Base-by-base conservation (phyloP, 2,888 invertebrate genomes). In the Abrostola tripartita region DNA sequence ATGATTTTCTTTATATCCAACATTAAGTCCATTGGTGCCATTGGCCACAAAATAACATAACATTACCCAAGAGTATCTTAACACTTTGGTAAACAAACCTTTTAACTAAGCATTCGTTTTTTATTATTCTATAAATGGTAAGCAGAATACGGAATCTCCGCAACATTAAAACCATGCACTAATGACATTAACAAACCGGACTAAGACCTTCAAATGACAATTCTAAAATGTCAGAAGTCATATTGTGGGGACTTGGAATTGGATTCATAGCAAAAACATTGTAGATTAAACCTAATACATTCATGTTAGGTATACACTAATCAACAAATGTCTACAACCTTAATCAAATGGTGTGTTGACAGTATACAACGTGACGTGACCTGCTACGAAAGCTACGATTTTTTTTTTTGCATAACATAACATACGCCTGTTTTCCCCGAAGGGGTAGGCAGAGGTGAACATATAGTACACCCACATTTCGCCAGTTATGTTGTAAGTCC, bases 161-260 rank as follows among this genome's bases (percentile, higher is more conserved):
- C 5, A 56, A 58, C 44, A 55, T 68, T 65, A 59, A 61, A 64
- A 74, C 68, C 24, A 55, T 57, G 37, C 63, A 49, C 51, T 12
- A 24, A 52, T 63, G 65, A 62, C 68, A 68, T 68, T 65, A 65
- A 63, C 63, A n/a, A n/a, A 61, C 69, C 65, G 65, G 74, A 69
- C 60, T 51, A 40, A 56, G 10, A 63, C 74, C 74, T 74, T 72
- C 56, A 61, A 57, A 64, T 38, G n/a, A 69, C 52, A 66, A 59
- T 56, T 59, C 44, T 52, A 69, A 69, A 69, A 69, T 72, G 68
- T 60, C 24, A 12, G 57, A 63, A 52, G 53, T 52, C 42, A 47
- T 53, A 67, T 52, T 51, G 14, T 49, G 57, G 37, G 24, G 58
- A 61, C 68, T 47, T 47, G 12, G 59, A 69, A 69, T 54, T 14